A percentile compares a stretch with the other conserved stretches of the same genome.
Evolutionary conservation across 2,113 vertebrate genomes (phyloP).

Genomic region (Nansenia antarctica): DNA sequence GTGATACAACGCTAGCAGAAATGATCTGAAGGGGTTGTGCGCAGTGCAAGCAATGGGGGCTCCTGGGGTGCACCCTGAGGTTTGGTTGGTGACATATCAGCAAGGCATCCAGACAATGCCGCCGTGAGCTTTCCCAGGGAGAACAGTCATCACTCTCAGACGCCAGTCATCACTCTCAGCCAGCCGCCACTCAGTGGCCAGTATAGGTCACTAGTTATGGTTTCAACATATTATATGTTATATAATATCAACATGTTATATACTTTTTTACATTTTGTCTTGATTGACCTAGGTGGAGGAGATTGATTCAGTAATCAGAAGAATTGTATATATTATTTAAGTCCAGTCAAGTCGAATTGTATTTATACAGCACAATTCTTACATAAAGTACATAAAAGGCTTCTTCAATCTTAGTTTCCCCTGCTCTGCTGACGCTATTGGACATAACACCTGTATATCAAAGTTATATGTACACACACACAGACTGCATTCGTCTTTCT

Average conservation of each 20-base stretch:
- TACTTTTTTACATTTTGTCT: conserved; percentile 21
- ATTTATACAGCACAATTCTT: too few relatives aligned
- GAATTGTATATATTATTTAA: too few relatives aligned
- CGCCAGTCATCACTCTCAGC: not conserved
- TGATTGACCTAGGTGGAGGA: too few relatives aligned
- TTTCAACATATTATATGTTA: not conserved
- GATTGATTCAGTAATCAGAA: too few relatives aligned
- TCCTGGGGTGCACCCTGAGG: not conserved
- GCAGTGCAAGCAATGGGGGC: conserved; percentile 22
- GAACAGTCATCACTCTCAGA: conserved; percentile 12
- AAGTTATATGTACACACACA: too few relatives aligned
- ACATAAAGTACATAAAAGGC: too few relatives aligned
- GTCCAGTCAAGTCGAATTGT: too few relatives aligned
- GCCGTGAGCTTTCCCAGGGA: conserved; percentile 23
- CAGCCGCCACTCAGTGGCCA: not conserved
- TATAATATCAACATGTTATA: not conserved
- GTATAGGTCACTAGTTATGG: too few relatives aligned
- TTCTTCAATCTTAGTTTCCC: too few relatives aligned
- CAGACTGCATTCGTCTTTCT: too few relatives aligned
- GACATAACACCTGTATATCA: too few relatives aligned
- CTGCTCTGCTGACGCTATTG: too few relatives aligned
- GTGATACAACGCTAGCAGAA: conserved; percentile 62
- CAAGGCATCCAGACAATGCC: conserved; percentile 68
- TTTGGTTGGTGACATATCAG: conserved; percentile 50
- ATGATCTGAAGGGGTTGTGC: conserved; percentile 35